A percentile compares a stretch with the other conserved stretches of the same genome.
Conservation (phyloP, 2,797 vertebrate species). For the Glyptemys insculpta region DNA sequence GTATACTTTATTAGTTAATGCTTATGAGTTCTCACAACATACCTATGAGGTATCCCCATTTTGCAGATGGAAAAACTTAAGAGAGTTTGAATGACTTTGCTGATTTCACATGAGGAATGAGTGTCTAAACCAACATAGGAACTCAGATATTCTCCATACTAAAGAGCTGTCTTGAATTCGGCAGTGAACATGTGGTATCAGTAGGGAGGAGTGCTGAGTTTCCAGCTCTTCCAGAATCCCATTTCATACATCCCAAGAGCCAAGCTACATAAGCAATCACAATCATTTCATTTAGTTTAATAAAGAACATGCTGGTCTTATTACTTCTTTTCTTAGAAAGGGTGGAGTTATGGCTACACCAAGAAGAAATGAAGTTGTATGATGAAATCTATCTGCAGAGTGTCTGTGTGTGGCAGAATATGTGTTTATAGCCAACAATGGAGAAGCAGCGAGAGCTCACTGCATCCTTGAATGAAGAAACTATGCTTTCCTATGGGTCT, state of each 20-base stretch:
- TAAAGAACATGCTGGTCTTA: background rate
- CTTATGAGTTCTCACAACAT: slow-evolving; percentile 1
- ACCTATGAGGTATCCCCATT: slow-evolving; percentile 1
- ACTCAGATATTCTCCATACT: background rate
- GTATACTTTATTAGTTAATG: slow-evolving; percentile 15
- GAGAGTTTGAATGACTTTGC: background rate
- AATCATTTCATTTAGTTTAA: background rate
- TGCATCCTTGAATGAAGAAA: background rate
- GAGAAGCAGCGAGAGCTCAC: background rate
- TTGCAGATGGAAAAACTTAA: slow-evolving; percentile 19
- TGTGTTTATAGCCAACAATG: background rate
- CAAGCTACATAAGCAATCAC: background rate
- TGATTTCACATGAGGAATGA: slow-evolving; percentile 1
- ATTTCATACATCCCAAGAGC: background rate
- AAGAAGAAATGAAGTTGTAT: background rate
- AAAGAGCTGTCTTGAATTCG: background rate
- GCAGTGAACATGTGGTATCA: background rate
- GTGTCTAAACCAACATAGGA: background rate
- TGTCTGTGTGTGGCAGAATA: background rate
- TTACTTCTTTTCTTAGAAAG: background rate
- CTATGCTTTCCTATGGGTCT: background rate
- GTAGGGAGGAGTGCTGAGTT: background rate
- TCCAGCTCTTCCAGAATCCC: background rate
- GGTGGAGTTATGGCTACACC: background rate
- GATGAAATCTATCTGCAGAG: background rate